Conservation (phyloP, 2,888 invertebrate genomes). For the Cyaniris semiargus region DNA sequence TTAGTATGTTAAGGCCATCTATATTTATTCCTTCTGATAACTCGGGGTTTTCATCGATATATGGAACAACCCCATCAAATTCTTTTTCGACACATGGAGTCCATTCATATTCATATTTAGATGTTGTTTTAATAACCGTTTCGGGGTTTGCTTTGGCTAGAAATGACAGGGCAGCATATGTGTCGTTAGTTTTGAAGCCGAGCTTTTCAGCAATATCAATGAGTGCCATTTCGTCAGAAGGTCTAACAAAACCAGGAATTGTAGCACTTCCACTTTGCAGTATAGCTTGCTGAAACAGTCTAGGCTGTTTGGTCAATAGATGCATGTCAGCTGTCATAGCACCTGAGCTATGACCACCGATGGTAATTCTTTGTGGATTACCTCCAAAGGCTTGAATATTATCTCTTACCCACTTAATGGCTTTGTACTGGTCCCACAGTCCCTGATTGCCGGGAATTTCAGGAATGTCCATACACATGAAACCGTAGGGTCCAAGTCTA, state of each 20-base stretch:
- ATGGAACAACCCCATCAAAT: background rate
- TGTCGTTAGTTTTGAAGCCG: background rate
- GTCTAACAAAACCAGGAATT: background rate
- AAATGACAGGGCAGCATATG: background rate
- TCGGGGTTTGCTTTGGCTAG: background rate
- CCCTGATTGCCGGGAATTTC: slow-evolving; percentile 51
- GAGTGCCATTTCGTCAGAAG: background rate
- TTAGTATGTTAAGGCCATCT: slow-evolving; percentile 9
- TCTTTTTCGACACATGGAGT: background rate
- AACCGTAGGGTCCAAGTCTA: slow-evolving; percentile 50
- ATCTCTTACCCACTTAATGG: slow-evolving; percentile 47
- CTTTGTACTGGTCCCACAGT: slow-evolving; percentile 48
- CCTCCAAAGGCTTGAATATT: slow-evolving; percentile 49
- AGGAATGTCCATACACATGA: slow-evolving; percentile 53
- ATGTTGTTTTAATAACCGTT: background rate
- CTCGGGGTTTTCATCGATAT: slow-evolving; percentile 3
- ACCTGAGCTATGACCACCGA: slow-evolving; percentile 27
- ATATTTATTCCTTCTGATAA: background rate
- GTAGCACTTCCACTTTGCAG: slow-evolving; percentile 22
- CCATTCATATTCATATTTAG: background rate
- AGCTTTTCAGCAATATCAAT: slow-evolving; percentile 12
- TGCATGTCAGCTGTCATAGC: slow-evolving; percentile 28
- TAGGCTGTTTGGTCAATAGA: background rate
- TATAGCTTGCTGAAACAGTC: slow-evolving; percentile 25
- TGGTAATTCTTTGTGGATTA: slow-evolving; percentile 40